Evolutionary conservation across 2,113 vertebrate species (phyloP), one percentile per base, ranked within the genome.

Genomic region (Pithys albifrons): DNA sequence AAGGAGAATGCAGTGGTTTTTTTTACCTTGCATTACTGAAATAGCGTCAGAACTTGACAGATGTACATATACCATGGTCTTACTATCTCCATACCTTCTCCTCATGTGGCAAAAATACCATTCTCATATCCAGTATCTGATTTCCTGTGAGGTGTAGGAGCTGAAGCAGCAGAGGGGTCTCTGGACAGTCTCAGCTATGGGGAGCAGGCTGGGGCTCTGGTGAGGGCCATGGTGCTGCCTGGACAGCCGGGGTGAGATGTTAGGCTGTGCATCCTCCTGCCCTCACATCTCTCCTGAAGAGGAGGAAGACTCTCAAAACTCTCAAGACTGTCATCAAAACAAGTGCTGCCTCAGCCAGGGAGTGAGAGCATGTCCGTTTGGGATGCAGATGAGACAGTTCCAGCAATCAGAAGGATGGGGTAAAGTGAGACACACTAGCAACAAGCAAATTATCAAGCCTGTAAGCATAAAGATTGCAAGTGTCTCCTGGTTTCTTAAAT

Each of bases 401-500:
- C 73, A 62, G 94, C 91, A 86, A 74, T 66, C 66, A 49, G 81
- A 78, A 93, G 89, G 94, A 95, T 8, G 62, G 95, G 95, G 93
- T 97, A 97, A 97, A 97, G 93, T 93, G 96, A 97, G 97, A 97
- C 98, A 97, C 88, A 94, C 75, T 83, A 95, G 98, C 98, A 98
- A 97, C 97, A 96, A 98, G 98, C 97, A 98, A 98, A 97, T 97
- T 97, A 98, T 98, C 96, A 95, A 97, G 98, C 95, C 98, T 98
- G 98, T 98, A 98, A 99, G 99, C 98, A 98, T 96, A 95, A 97
- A 97, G 96, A 96, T 97, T 97, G 96, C 94, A 95, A 98, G 98
- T 97, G 98, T 98, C 98, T 99, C 97, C 98, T 98, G 97, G 96
- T 98, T 99, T 98, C 95, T 97, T 98, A 98, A 97, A 98, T 98